phyloP scores from a whole-genome alignment of 2,113 vertebrate species.

The Anser brachyrhynchus region DNA sequence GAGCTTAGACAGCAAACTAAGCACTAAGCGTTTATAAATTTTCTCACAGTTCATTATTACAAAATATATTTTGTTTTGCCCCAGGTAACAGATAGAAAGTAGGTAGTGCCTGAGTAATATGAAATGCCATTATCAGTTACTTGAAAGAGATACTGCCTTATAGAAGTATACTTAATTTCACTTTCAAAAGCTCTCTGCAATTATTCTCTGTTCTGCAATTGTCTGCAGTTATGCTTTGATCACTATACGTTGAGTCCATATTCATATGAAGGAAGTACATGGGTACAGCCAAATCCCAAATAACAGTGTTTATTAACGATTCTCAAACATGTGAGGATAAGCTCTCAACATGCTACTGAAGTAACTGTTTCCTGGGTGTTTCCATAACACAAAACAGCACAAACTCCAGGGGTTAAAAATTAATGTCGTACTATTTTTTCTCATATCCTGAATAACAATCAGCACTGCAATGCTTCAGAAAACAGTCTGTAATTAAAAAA shows the following conservation, averaged over 20 bases:
- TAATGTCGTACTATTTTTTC: not conserved
- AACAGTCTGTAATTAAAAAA: not conserved
- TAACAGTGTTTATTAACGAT: not conserved
- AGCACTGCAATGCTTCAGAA: not conserved
- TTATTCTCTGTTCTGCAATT: not conserved
- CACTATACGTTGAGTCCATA: not conserved
- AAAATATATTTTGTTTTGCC: not conserved
- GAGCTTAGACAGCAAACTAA: not conserved
- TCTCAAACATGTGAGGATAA: not conserved
- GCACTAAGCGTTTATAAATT: not conserved
- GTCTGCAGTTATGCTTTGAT: not conserved
- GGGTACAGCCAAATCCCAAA: not conserved
- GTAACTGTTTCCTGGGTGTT: not conserved
- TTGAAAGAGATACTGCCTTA: not conserved
- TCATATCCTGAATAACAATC: not conserved
- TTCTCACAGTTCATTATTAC: not conserved
- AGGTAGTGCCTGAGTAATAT: not conserved
- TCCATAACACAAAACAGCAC: not conserved
- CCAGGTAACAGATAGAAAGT: not conserved
- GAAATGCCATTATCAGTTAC: not conserved
- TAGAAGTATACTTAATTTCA: not conserved
- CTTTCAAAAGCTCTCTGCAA: not conserved
- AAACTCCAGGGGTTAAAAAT: not conserved
- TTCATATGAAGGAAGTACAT: not conserved
- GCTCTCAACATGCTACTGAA: not conserved